A percentile compares a stretch with the other conserved stretches of the same genome.
phyloP scores from a whole-genome alignment of 2,113 vertebrate species.

The Parotia lawesii region DNA sequence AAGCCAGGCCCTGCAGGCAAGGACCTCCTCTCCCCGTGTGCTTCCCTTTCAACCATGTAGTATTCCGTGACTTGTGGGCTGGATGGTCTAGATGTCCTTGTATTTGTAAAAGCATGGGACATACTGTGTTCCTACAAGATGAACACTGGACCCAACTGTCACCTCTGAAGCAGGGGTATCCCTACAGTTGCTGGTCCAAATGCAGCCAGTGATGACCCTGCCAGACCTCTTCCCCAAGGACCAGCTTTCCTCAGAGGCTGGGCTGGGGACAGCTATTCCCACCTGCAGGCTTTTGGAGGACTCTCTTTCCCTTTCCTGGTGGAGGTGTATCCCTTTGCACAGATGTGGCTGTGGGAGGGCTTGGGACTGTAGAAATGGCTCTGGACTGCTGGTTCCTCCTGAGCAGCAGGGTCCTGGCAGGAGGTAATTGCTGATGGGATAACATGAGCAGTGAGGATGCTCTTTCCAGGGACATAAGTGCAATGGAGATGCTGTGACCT shows the following conservation, averaged over 20 bases:
- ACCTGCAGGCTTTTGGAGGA: not conserved
- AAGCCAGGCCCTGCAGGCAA: not conserved
- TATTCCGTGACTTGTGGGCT: not conserved
- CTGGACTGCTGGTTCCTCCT: not conserved
- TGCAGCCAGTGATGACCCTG: not conserved
- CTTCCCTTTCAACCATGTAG: accelerated
- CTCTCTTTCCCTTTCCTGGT: not conserved
- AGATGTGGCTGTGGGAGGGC: not conserved
- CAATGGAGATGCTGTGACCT: not conserved
- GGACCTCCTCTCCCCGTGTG: accelerated
- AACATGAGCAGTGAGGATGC: accelerated
- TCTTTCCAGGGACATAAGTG: not conserved
- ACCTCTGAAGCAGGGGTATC: not conserved
- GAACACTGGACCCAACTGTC: not conserved
- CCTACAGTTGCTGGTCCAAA: not conserved
- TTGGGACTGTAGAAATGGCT: not conserved
- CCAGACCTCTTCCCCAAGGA: not conserved
- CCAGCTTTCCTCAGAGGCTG: not conserved
- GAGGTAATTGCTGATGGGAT: not conserved
- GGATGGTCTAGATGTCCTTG: not conserved
- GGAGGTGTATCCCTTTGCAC: not conserved
- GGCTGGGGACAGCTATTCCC: not conserved
- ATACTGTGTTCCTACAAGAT: not conserved
- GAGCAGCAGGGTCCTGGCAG: not conserved
- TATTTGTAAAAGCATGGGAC: not conserved